A percentile compares a stretch with the other conserved stretches of the same genome.
phyloP scores from a whole-genome alignment of 2,888 invertebrate genomes.

The Folsomia candida region DNA sequence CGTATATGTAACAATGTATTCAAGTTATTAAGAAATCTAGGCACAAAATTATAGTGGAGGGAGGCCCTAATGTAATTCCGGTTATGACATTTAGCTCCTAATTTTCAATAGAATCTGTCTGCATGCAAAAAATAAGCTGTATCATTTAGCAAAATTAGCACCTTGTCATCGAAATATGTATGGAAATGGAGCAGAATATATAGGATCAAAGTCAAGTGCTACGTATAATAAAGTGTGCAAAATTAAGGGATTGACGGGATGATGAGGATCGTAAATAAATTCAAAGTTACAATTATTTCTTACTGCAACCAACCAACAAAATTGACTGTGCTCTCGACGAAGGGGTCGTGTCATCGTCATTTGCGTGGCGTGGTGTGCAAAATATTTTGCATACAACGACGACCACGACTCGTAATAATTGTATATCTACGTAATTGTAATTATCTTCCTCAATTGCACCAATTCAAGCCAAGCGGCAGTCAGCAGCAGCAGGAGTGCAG shows the following conservation, averaged over 20 bases:
- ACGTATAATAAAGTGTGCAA: not conserved
- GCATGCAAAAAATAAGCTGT: too few relatives aligned
- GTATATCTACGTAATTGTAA: not conserved
- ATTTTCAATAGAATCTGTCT: too few relatives aligned
- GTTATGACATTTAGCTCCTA: too few relatives aligned
- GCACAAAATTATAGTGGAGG: too few relatives aligned
- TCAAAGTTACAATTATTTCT: not conserved
- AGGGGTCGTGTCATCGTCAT: too few relatives aligned
- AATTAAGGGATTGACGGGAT: not conserved
- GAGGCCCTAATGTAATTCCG: too few relatives aligned
- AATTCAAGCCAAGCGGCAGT: not conserved
- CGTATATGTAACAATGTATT: too few relatives aligned
- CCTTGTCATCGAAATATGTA: not conserved
- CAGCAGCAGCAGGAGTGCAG: not conserved
- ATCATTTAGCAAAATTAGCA: not conserved
- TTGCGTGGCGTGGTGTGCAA: too few relatives aligned
- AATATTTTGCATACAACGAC: too few relatives aligned
- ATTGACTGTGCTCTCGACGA: too few relatives aligned
- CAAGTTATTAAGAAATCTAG: not conserved
- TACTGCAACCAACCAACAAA: not conserved
- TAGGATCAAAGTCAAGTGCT: slow-evolving; percentile 6
- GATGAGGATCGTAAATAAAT: not conserved
- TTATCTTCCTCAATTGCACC: slow-evolving; percentile 3
- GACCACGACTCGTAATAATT: not conserved
- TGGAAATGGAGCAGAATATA: slow-evolving; percentile 2